A percentile compares a stretch with the other conserved stretches of the same genome.
phyloP scores from a whole-genome alignment of 1,140 invertebrate genomes.

The Hylaeus anthracinus region DNA sequence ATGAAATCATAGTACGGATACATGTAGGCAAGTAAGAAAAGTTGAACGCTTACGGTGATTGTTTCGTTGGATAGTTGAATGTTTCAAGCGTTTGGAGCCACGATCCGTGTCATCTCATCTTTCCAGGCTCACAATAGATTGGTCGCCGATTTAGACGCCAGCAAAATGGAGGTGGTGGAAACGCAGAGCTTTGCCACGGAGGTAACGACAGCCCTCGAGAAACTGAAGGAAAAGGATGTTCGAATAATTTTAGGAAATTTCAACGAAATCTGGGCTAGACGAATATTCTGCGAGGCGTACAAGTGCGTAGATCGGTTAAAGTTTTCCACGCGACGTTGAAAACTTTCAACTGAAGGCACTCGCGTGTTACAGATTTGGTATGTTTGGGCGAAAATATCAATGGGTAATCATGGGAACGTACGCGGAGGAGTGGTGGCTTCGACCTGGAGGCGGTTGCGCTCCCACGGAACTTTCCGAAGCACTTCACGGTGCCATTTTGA shows the following conservation, averaged over 20 bases:
- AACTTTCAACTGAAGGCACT: background rate
- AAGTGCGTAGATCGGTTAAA: slow-evolving; percentile 80
- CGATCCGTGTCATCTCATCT: background rate
- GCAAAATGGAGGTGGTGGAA: slow-evolving; percentile 91
- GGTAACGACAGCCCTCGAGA: slow-evolving; percentile 89
- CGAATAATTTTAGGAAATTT: slow-evolving; percentile 98
- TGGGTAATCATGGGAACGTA: slow-evolving; percentile 98
- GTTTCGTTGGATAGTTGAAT: no score
- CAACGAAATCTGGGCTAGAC: slow-evolving; percentile 95
- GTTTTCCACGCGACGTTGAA: no score
- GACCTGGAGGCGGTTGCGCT: slow-evolving; percentile 85
- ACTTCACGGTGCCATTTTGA: slow-evolving; percentile 94
- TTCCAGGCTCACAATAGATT: slow-evolving; percentile 93
- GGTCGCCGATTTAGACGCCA: slow-evolving; percentile 92
- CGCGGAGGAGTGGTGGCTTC: slow-evolving; percentile 89
- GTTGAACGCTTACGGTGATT: no score
- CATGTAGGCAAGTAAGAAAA: no score
- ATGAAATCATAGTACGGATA: no score
- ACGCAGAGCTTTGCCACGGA: slow-evolving; percentile 97
- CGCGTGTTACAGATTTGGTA: slow-evolving; percentile 83
- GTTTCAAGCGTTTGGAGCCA: no score
- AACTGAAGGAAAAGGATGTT: slow-evolving; percentile 95
- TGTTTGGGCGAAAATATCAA: slow-evolving; percentile 96
- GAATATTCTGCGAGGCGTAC: slow-evolving; percentile 96
- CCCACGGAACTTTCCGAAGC: slow-evolving; percentile 89